phyloP scores from a whole-genome alignment of 2,888 invertebrate species.

The Diadegma fenestrale region DNA sequence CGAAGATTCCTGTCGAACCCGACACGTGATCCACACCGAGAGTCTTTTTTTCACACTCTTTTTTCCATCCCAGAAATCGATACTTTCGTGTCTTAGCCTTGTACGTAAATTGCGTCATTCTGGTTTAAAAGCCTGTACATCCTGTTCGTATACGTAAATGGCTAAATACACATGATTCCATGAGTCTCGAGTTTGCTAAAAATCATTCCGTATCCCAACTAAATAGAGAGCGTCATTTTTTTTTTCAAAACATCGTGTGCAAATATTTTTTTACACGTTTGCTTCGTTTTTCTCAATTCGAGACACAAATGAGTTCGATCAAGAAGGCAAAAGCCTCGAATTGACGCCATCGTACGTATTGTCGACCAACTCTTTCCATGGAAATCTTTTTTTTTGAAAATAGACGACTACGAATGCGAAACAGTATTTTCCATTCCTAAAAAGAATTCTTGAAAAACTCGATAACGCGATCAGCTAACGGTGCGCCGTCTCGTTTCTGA shows the following conservation, averaged over 20 bases:
- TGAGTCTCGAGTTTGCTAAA: background rate
- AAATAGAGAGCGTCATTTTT: background rate
- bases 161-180: background rate
- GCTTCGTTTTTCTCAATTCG: background rate
- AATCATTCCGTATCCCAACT: background rate
- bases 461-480: background rate
- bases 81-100: conserved; percentile 57
- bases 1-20: conserved; percentile 33
- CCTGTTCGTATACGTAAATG: conserved; percentile 8
- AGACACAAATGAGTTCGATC: background rate
- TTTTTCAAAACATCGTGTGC: background rate
- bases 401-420: background rate
- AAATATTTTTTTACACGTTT: background rate
- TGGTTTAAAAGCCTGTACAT: conserved; percentile 35
- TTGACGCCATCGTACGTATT: background rate
- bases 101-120: conserved; percentile 56
- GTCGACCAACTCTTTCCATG: background rate
- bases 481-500: background rate
- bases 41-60: conserved; percentile 26
- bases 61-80: conserved; percentile 54
- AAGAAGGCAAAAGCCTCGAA: background rate
- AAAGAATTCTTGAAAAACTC: background rate
- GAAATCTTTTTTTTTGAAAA: background rate
- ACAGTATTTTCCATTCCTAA: background rate
- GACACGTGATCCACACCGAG: conserved; percentile 36